phyloP scores from a whole-genome alignment of 2,797 vertebrate genomes.

The Galago senegalensis region DNA sequence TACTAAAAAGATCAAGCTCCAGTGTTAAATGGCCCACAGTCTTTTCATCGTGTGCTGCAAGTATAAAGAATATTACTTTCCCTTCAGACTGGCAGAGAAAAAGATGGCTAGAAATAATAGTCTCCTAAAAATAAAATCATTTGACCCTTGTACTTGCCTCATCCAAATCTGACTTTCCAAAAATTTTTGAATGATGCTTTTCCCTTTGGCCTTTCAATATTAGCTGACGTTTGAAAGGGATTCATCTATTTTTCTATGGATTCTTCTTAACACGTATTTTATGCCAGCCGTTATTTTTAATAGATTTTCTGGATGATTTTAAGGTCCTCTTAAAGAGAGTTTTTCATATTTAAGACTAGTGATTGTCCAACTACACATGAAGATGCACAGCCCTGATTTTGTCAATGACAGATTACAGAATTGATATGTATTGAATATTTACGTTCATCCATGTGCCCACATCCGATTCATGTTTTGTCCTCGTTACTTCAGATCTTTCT shows the following conservation, averaged over 20 bases:
- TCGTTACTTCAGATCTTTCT: neutral
- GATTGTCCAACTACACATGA: neutral
- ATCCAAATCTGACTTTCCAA: constrained; percentile 1
- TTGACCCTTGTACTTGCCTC: neutral
- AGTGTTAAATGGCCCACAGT: neutral
- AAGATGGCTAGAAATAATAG: neutral
- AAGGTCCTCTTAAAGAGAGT: neutral
- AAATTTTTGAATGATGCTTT: neutral
- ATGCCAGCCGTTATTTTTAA: neutral
- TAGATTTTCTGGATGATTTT: neutral
- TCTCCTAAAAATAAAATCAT: neutral
- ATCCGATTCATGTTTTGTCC: neutral
- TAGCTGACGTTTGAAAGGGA: neutral
- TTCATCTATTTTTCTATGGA: neutral
- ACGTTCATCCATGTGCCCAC: neutral
- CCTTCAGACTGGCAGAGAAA: neutral
- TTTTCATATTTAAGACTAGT: neutral
- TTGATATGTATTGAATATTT: neutral
- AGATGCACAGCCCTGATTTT: neutral
- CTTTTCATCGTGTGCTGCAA: neutral
- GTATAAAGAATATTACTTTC: neutral
- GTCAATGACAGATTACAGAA: neutral
- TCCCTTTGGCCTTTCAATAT: neutral
- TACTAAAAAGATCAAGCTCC: neutral
- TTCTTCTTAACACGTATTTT: neutral